Evolutionary conservation across 2,113 vertebrate genomes (phyloP).

Genomic region (Labeo rohita): DNA sequence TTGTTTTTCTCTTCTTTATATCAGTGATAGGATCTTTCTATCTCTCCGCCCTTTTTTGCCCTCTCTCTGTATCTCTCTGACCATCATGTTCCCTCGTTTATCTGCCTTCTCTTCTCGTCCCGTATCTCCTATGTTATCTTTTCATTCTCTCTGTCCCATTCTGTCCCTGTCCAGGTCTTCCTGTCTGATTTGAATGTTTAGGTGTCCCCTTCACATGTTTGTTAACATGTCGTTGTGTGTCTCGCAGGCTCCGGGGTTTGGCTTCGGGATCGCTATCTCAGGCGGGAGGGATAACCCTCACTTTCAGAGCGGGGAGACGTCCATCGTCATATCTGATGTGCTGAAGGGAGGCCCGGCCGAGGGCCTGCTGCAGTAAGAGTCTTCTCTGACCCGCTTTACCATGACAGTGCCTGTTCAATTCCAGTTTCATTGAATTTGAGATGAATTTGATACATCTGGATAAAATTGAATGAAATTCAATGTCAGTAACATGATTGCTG

Average conservation of each 20-base stretch:
- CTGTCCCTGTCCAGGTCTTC: background rate
- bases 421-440: background rate
- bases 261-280: conserved; percentile 98
- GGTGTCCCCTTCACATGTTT: background rate
- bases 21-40: conserved; percentile 44
- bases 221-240: background rate
- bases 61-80: conserved; percentile 53
- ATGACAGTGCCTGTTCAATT: background rate
- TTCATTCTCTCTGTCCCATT: conserved; percentile 9
- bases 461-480: background rate
- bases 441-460: background rate
- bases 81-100: conserved; percentile 45
- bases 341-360: conserved; percentile 97
- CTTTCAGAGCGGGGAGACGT: conserved; percentile 99
- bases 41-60: conserved; percentile 44
- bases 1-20: background rate
- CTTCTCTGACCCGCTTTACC: background rate
- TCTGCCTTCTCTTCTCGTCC: conserved; percentile 19
- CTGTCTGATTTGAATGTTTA: background rate
- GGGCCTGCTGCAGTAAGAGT: conserved; percentile 95
- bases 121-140: background rate
- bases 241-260: conserved; percentile 93
- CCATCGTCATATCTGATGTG: conserved; percentile 98
- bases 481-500: background rate
- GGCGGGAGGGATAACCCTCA: conserved; percentile 98